Percentiles rank a stretch among this genome's conserved stretches.
These are phyloP conservation scores for Amazona guildingii DNA, from an alignment of 2,113 vertebrate species.

Conservation along the genomic window DNA sequence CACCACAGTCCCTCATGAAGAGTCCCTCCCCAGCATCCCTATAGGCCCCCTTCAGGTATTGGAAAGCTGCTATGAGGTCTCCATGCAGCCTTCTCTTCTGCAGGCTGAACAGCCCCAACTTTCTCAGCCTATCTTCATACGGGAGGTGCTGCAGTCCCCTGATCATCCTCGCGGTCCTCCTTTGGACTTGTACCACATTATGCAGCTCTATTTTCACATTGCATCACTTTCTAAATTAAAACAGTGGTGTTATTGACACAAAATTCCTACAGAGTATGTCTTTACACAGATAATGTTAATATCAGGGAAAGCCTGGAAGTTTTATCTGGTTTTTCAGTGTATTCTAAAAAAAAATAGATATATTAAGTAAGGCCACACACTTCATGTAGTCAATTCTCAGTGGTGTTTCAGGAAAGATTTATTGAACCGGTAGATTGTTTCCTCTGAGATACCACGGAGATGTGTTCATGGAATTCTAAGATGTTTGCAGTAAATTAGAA, in stretches of 20 bases:
- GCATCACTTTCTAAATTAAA: constrained; percentile 12
- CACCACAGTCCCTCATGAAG: too few species aligned
- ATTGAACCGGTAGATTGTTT: constrained; percentile 68
- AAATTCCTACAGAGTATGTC: not conserved
- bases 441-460: constrained; percentile 64
- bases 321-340: not conserved
- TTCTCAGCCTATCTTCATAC: too few species aligned
- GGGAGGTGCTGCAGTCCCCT: too few species aligned
- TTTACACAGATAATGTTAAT: not conserved
- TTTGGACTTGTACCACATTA: too few species aligned
- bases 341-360: not conserved
- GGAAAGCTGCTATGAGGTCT: too few species aligned
- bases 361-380: constrained; percentile 20
- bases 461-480: constrained; percentile 58
- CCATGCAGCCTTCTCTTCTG: too few species aligned
- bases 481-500: constrained; percentile 75
- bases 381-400: constrained; percentile 49
- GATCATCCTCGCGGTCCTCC: too few species aligned
- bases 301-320: not conserved
- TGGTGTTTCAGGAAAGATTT: constrained; percentile 65
- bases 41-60: too few species aligned
- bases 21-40: too few species aligned
- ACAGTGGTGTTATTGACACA: not conserved
- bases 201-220: not conserved
- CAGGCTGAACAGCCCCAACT: too few species aligned